Conservation (phyloP, 2,113 vertebrate genomes). For the Bungarus multicinctus region DNA sequence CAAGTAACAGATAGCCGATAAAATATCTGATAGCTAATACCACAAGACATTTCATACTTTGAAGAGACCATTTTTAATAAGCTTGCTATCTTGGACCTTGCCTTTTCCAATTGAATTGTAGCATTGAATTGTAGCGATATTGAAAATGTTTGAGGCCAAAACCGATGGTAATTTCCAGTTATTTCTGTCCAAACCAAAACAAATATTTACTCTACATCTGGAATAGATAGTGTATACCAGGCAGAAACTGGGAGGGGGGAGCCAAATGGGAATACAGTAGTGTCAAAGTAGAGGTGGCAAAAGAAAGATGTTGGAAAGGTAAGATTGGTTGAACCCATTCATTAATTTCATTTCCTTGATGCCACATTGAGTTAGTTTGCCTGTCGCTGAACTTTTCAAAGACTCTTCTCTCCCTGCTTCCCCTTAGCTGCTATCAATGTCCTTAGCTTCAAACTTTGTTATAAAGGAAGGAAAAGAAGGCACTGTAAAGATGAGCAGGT, state of each 20-base stretch:
- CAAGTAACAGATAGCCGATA: too few species aligned
- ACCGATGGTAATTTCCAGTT: not conserved
- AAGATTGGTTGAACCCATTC: not conserved
- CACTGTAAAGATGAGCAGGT: not conserved
- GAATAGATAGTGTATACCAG: not conserved
- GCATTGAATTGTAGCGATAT: not conserved
- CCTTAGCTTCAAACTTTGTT: not conserved
- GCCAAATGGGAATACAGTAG: not conserved
- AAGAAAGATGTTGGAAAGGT: not conserved
- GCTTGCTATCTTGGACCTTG: not conserved
- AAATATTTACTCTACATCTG: not conserved
- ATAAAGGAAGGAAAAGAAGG: not conserved
- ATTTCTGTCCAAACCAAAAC: not conserved
- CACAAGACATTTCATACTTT: not conserved
- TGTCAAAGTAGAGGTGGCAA: not conserved
- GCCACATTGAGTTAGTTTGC: not conserved
- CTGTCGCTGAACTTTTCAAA: not conserved
- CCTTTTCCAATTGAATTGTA: not conserved
- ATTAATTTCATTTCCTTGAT: not conserved
- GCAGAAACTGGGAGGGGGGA: not conserved
- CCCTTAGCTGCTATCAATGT: not conserved
- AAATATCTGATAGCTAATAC: not conserved
- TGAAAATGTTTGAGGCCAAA: not conserved
- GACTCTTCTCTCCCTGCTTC: not conserved
- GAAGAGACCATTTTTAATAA: not conserved